Evolutionary conservation across 2,888 invertebrate species (phyloP), one percentile per base, ranked within the genome.

Genomic region (Lithophane socia): DNA sequence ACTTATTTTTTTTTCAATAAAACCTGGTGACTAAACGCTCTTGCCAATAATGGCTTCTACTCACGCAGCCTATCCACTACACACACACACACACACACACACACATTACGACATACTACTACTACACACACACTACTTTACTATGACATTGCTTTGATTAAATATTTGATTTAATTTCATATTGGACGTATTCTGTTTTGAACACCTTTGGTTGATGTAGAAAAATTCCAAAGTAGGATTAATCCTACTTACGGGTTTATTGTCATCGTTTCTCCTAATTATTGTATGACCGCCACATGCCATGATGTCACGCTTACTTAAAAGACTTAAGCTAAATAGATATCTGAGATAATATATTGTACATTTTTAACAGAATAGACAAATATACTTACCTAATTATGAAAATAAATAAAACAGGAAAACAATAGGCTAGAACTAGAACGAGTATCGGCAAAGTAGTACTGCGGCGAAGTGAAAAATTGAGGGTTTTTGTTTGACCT

Each of bases 251-350:
- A 18, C 2, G 21, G 16, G 9, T 12, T 52, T 24, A 44, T 60
- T 70, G 29, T 47, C 10, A 37, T 54, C 10, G 3, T 13, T 77
- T 76, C 8, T 49, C 21, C 13, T 77, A 77, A 77, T 76, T 37
- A 12, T 52, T 66, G 42, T 18, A 67, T 67, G 42, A 8, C 58
- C 13, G n/a, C 13, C 29, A 42, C 24, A n/a, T 13, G 24, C n/a
- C 7, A 52, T 52, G n/a, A 52, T 52, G 10, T 67, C 58, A 77
- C 8, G 16, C 7, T 29, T n/a, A 44, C 21, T 69, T 44, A 7
- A 29, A 12, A 44, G 5, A 73, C 8, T 4, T 16, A 16, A n/a
- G 2, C 24, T 37, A 37, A 49, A 74, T 24, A 18, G 0, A 1
- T 37, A 8, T 72, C 37, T 37, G 13, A 18, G 7, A 42, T 42